These are phyloP conservation scores for Parotocinclus haroldoi DNA, from an alignment of 2,797 vertebrate species.

Conservation along the genomic window DNA sequence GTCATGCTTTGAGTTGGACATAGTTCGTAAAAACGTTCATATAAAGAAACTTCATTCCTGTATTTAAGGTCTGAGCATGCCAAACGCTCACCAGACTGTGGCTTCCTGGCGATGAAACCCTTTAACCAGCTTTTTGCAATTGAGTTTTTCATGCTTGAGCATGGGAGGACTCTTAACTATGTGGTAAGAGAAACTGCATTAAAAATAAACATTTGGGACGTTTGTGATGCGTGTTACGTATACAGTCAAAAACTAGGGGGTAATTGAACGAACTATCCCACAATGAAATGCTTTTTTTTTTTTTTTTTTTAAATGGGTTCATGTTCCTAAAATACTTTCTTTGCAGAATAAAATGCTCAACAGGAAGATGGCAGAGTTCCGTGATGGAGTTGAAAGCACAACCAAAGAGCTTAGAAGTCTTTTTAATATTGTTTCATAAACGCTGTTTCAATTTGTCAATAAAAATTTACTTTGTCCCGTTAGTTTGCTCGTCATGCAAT, in stretches of 20 bases:
- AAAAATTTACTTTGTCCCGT: not conserved
- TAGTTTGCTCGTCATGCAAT: not conserved
- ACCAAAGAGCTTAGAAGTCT: slow-evolving; percentile 51
- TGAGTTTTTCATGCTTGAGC: slow-evolving; percentile 72
- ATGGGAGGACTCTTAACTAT: slow-evolving; percentile 70
- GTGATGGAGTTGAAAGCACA: slow-evolving; percentile 59
- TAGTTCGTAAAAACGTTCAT: too few species aligned
- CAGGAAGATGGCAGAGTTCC: slow-evolving; percentile 64
- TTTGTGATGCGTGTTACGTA: not conserved
- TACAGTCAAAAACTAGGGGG: too few species aligned
- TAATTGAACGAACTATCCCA: too few species aligned
- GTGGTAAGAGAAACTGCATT: slow-evolving; percentile 61
- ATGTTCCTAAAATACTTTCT: not conserved
- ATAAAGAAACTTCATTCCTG: too few species aligned
- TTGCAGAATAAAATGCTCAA: slow-evolving; percentile 64
- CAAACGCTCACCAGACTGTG: slow-evolving; percentile 68
- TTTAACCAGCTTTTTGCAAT: slow-evolving; percentile 70
- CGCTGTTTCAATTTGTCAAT: not conserved
- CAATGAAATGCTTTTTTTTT: too few species aligned
- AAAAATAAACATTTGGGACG: not conserved
- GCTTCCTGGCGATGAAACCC: slow-evolving; percentile 72
- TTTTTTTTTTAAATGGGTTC: too few species aligned
- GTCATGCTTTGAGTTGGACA: not conserved
- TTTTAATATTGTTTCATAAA: slow-evolving; percentile 20
- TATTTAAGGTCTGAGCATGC: slow-evolving; percentile 68